Base-by-base conservation (phyloP, 1,140 invertebrate species). In the Formica selysi region DNA sequence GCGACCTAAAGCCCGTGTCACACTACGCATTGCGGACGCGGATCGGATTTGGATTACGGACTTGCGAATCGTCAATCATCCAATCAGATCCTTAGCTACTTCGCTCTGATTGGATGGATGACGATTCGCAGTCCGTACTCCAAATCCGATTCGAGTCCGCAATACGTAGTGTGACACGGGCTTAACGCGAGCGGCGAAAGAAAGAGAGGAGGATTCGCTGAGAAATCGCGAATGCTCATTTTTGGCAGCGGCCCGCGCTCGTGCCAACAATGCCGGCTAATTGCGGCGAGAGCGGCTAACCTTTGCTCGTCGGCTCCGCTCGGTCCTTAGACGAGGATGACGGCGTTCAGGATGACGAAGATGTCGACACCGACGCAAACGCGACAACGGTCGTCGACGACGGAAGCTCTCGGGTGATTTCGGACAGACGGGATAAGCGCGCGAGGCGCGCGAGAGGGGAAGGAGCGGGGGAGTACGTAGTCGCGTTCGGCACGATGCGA, bases 381-480 rank as follows among this genome's bases (percentile, higher is more conserved):
- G 13, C 16, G 48, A 71, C 71, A 16, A 32, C 32, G 32, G 11
- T 22, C 19, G 62, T 44, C 19, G 41, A 32, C 76, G 76, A 36
- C 74, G 48, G 29, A 41, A 54, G 48, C 48, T 11, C 3, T 10
- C 8, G 41, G 41, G 41, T 89, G 87, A 67, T 38, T 38, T 38
- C 84, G 65, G 73, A 89, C 78, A 76, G 36, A 36, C 64, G 89
- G 87, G 36, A 29, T 59, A 22, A 29, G 38, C 29, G 54, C 59
- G 32, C 51, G 70, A 5, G 10, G 44, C 41, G 41, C 44, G 48
- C 16, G 44, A 7, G 38, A 7, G 38, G 7, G 38, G 38, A 5
- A 32, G 54, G 8, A 68, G 1, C 10, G 19, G 44, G 44, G n/a
- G 79, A 22, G 51, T 8, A 11, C 11, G 10, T 11, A 44, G 41